phyloP scores from a whole-genome alignment of 2,888 invertebrate species.

The Rhorus exstirpatorius region DNA sequence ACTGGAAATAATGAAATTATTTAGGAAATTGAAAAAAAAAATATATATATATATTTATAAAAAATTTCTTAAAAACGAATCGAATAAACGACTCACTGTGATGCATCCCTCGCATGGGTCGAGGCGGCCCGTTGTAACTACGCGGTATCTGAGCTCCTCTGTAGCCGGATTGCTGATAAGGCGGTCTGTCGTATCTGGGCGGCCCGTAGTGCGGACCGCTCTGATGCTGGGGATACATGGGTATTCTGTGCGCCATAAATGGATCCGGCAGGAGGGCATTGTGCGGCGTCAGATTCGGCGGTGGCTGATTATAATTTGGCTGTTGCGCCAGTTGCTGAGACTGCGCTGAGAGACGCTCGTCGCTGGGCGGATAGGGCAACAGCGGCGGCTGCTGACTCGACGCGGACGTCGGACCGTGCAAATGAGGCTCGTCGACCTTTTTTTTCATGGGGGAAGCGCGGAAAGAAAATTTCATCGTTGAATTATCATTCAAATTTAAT shows the following conservation, averaged over 20 bases:
- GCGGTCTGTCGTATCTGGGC: slow-evolving; percentile 82
- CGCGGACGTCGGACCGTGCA: slow-evolving; percentile 78
- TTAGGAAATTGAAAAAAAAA: slow-evolving; percentile 80
- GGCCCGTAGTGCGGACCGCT: slow-evolving; percentile 72
- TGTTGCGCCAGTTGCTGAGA: slow-evolving; percentile 75
- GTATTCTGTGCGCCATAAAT: slow-evolving; percentile 83
- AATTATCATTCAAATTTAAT: too few relatives aligned
- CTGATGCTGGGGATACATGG: slow-evolving; percentile 83
- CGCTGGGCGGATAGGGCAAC: slow-evolving; percentile 84
- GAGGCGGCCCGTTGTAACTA: slow-evolving; percentile 83
- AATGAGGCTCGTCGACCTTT: slow-evolving; percentile 84
- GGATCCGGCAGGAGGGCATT: slow-evolving; percentile 83
- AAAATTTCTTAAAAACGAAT: slow-evolving; percentile 25
- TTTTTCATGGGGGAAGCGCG: background rate
- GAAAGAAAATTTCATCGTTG: too few relatives aligned
- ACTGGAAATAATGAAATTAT: slow-evolving; percentile 66
- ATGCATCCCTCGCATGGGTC: slow-evolving; percentile 84
- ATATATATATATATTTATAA: too few relatives aligned
- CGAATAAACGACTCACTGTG: slow-evolving; percentile 78
- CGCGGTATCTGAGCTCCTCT: slow-evolving; percentile 82
- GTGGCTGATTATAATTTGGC: slow-evolving; percentile 80
- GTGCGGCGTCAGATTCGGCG: slow-evolving; percentile 80
- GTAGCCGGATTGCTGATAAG: slow-evolving; percentile 82
- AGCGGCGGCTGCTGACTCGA: slow-evolving; percentile 81
- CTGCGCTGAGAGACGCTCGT: slow-evolving; percentile 81